Evolutionary conservation across 2,888 invertebrate species (phyloP), one percentile per base, ranked within the genome.

Genomic region (Drosophila eohydei): DNA sequence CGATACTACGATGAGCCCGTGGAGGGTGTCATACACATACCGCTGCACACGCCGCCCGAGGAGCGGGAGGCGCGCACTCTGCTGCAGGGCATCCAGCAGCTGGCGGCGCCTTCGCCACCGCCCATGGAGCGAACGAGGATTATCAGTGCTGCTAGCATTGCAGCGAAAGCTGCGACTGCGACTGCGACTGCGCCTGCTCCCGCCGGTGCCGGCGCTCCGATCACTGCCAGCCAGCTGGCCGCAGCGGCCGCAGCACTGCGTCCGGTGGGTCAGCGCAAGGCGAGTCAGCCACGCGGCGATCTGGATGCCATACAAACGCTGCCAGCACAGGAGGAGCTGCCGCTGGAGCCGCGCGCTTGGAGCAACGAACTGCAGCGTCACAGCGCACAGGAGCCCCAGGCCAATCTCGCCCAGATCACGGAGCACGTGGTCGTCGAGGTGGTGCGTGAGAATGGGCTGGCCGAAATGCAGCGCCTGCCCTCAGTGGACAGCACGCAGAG

Each of bases 11-110:
- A 96, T 79, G 94, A 94, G 52, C 94, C 95, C 0, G 93, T 94
- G 43, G 95, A 95, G 81, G 95, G 95, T 0, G 93, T 93, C 54
- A 95, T 96, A 60, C 95, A 96, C 75, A 96, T 96, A 82, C 96
- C 96, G 1, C 91, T 96, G 65, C 96, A 95, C 74, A 96, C 96
- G n/a, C 96, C 96, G 4, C 95, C 95, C 0, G 95, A 95, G 72
- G 95, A 95, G 86, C 93, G 94, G 55, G 93, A 94, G 46, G 81
- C 92, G 0, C 89, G 90, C n/a, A 87, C 91, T 36, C 69, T 92
- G 56, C 74, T 92, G 11, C 85, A 92, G 55, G 90, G 90, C 44
- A 91, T 92, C 54, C 91, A 92, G 30, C 85, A 90, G 44, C 70
- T 91, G 38, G 81, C 85, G 40, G 91, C 89, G 7, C 87, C 91